These are phyloP conservation scores for Actinostola sp. DNA, from an alignment of 92 coral and sea anemone genomes.

Conservation along the genomic window DNA sequence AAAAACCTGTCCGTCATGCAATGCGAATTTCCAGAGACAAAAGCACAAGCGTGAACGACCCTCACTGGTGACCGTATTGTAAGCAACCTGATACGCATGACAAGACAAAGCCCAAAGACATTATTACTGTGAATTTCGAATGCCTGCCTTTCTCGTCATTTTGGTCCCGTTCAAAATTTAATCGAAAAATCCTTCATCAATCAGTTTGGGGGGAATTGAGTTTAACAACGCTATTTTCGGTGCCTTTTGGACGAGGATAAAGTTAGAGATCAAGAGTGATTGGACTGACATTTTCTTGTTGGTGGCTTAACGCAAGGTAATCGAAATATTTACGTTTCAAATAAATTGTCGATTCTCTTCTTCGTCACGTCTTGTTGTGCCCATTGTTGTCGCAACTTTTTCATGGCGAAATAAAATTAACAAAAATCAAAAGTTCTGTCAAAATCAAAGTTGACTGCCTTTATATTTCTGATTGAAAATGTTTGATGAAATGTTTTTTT, in stretches of 20 bases:
- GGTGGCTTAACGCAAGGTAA: slow-evolving; percentile 13
- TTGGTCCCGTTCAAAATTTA: neutral
- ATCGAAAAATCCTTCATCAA: neutral
- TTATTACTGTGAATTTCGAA: neutral
- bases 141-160: neutral
- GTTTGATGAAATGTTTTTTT: neutral
- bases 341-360: neutral
- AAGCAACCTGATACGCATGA: slow-evolving; percentile 11
- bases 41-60: neutral
- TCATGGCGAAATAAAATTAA: neutral
- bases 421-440: neutral
- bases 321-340: slow-evolving; percentile 7
- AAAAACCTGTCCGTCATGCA: neutral
- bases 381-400: neutral
- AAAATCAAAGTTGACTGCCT: neutral
- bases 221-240: neutral
- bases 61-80: slow-evolving; percentile 38
- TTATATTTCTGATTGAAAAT: neutral
- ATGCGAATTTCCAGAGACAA: neutral
- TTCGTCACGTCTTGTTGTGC: no score
- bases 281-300: neutral
- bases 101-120: neutral
- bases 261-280: neutral
- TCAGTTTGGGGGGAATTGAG: neutral
- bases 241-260: neutral